Conservation (phyloP, 2,113 vertebrate genomes). For the Cricetomys ansorgei region DNA sequence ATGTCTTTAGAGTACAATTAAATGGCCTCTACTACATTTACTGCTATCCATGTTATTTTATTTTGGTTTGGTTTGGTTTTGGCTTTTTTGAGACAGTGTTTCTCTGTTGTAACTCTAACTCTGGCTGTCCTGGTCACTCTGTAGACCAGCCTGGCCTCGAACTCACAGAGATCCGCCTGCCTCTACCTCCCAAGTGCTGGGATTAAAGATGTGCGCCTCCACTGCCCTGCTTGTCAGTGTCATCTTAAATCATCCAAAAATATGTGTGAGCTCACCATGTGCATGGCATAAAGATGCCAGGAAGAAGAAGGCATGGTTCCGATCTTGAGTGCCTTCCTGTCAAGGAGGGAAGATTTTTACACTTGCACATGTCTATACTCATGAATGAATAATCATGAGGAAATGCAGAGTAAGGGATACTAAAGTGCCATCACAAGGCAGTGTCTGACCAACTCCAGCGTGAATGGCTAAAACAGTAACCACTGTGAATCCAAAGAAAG, state of each 20-base stretch:
- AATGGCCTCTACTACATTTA: background rate
- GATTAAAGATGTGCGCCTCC: too few relatives aligned
- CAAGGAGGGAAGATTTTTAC: background rate
- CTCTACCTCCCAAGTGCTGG: too few relatives aligned
- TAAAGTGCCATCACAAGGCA: background rate
- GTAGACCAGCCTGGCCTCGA: too few relatives aligned
- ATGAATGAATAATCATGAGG: background rate
- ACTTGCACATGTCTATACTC: background rate
- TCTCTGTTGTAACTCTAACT: too few relatives aligned
- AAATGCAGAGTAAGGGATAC: background rate
- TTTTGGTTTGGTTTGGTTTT: too few relatives aligned
- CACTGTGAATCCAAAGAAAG: slow-evolving; percentile 42
- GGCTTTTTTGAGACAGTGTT: too few relatives aligned
- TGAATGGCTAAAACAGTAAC: background rate
- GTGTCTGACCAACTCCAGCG: background rate
- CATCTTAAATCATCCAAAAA: slow-evolving; percentile 34
- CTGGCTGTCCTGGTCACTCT: too few relatives aligned
- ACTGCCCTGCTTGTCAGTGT: background rate
- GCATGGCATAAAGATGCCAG: background rate
- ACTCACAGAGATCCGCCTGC: too few relatives aligned
- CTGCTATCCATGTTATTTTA: too few relatives aligned
- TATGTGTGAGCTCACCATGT: background rate
- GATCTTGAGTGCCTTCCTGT: background rate
- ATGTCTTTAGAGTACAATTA: slow-evolving; percentile 11
- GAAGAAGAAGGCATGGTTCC: background rate